Evolutionary conservation across 2,888 invertebrate species (phyloP), one percentile per base, ranked within the genome.

Genomic region (Harpagoxenus sublaevis): DNA sequence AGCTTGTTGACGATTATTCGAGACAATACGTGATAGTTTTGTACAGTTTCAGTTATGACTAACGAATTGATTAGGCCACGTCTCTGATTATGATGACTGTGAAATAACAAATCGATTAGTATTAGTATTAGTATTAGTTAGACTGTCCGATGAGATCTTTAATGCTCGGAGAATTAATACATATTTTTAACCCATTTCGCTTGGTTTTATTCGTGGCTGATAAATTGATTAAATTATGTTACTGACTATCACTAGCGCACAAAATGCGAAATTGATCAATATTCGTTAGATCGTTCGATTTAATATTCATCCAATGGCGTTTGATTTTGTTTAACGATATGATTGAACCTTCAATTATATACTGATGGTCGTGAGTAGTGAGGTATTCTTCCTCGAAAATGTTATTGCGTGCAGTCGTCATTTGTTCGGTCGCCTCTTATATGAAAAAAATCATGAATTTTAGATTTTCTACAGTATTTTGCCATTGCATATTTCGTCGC

Each of bases 201-300:
- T 42, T 28, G 12, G 35, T 53, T 77, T 75, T 3, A 28, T 77
- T 53, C n/a, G 28, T 45, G 35, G 6, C 10, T 35, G 15, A 57
- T 60, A 31, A 45, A 60, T 60, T 53, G 12, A 53, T 66, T n/a
- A 53, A 78, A 66, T 62, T 53, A n/a, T 42, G n/a, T 42, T 60
- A 55, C 15, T 78, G 31, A 66, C 3, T n/a, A 5, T 55, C 42
- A 31, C 9, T 45, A 66, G 12, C 12, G n/a, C n/a, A 28, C n/a
- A 39, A 60, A 15, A 28, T 53, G 28, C 28, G 28, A 15, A 31
- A 28, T 78, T 39, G 39, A 66, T 66, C 18, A 31, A 18, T 42
- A 28, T 31, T 78, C n/a, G n/a, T 28, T 60, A 74, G 45, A 60
- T 74, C 31, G 28, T 12, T 31, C 8, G 12, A 65, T 31, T 65